Conservation (phyloP, 1,140 invertebrate genomes). For the Spodoptera frugiperda region DNA sequence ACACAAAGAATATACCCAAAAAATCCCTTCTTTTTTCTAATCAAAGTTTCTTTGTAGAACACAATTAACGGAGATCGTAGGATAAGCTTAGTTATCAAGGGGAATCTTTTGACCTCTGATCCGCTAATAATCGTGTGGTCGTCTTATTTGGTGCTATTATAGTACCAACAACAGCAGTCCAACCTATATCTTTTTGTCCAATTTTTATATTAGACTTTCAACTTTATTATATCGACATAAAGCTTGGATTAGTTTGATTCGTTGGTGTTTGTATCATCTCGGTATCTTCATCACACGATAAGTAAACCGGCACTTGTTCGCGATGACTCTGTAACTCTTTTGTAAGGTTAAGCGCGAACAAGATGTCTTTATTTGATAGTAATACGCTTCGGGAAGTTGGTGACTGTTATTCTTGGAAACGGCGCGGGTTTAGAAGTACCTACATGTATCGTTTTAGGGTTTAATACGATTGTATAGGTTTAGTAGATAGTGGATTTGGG, state of each 20-base stretch:
- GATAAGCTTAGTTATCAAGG: slow-evolving; percentile 69
- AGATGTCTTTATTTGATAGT: slow-evolving; percentile 40
- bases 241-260: no score
- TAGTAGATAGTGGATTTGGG: no score
- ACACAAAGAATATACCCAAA: slow-evolving; percentile 1
- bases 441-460: no score
- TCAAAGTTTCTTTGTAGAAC: slow-evolving; percentile 47
- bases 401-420: neutral
- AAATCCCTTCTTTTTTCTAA: slow-evolving; percentile 40
- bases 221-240: no score
- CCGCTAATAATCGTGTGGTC: slow-evolving; percentile 77
- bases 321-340: slow-evolving; percentile 33
- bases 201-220: no score
- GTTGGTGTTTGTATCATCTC: slow-evolving; percentile 62
- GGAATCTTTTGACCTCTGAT: slow-evolving; percentile 76
- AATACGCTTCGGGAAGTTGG: slow-evolving; percentile 7
- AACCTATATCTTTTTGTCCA: no score
- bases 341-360: slow-evolving; percentile 19
- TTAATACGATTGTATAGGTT: no score
- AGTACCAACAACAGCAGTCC: no score
- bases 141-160: slow-evolving; percentile 60
- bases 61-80: slow-evolving; percentile 54
- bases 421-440: neutral
- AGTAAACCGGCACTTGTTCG: slow-evolving; percentile 39
- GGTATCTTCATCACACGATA: slow-evolving; percentile 39